phyloP scores from a whole-genome alignment of 2,113 vertebrate species.

The Pseudolaguvia tuberculata region DNA sequence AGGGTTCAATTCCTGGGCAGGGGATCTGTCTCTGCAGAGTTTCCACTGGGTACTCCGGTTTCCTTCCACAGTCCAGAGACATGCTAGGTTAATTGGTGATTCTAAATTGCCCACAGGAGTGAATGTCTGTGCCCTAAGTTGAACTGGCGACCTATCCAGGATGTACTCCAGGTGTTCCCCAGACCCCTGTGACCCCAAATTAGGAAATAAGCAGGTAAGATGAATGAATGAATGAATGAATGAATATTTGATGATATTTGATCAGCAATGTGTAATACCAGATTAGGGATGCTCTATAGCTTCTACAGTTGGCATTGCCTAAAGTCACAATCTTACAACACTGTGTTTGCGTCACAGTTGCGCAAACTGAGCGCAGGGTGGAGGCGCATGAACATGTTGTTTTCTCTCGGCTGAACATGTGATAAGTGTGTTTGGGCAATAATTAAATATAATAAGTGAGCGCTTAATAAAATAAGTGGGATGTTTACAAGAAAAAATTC shows the following conservation, averaged over 20 bases:
- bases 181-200: no score
- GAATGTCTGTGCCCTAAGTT: no score
- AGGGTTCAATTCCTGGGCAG: no score
- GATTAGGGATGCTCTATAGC: not conserved
- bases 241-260: not conserved
- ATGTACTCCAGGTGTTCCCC: no score
- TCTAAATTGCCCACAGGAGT: no score
- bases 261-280: not conserved
- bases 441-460: not conserved
- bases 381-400: slow-evolving; percentile 15
- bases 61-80: no score
- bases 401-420: slow-evolving; percentile 1
- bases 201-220: no score
- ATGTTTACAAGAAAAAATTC: slow-evolving; percentile 5
- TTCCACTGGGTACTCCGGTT: no score
- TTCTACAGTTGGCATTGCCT: not conserved
- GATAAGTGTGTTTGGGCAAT: not conserved
- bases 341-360: not conserved
- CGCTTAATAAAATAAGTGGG: not conserved
- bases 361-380: slow-evolving; percentile 36
- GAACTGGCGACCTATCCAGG: no score
- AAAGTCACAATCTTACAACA: not conserved
- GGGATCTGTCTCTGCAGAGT: no score
- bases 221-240: no score
- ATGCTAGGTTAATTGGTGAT: no score